Conservation (phyloP, 1,140 invertebrate genomes). For the Idris sp. region DNA sequence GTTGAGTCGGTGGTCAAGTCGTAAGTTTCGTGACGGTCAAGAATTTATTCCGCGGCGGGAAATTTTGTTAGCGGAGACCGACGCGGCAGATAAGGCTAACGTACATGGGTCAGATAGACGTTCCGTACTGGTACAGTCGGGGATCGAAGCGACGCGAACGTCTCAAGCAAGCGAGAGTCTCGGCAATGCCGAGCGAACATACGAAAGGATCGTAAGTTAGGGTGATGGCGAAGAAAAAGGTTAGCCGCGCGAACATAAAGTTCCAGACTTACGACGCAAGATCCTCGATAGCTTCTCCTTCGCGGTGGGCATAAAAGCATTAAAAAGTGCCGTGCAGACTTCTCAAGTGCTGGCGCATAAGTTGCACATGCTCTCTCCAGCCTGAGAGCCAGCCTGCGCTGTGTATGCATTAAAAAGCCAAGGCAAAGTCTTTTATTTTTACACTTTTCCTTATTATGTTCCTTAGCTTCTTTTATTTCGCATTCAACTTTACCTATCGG, state of each 20-base stretch:
- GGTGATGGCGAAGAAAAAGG: slow-evolving; percentile 70
- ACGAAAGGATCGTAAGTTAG: slow-evolving; percentile 78
- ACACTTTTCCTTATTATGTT: slow-evolving; percentile 44
- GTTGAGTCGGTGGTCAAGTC: slow-evolving; percentile 61
- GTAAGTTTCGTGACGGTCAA: slow-evolving; percentile 63
- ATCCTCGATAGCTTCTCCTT: slow-evolving; percentile 78
- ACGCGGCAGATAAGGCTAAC: slow-evolving; percentile 62
- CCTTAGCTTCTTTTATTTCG: slow-evolving; percentile 27
- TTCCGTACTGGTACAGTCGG: slow-evolving; percentile 49
- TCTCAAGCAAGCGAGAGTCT: slow-evolving; percentile 73
- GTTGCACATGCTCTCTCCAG: slow-evolving; percentile 42
- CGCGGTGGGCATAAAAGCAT: slow-evolving; percentile 78
- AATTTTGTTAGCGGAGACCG: slow-evolving; percentile 64
- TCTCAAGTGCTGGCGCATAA: slow-evolving; percentile 55
- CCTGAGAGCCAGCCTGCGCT: slow-evolving; percentile 27
- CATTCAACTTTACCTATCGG: slow-evolving; percentile 16
- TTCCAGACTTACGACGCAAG: slow-evolving; percentile 79
- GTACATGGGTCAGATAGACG: slow-evolving; percentile 61
- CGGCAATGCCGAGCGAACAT: slow-evolving; percentile 65
- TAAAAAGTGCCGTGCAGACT: slow-evolving; percentile 60
- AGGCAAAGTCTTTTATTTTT: slow-evolving; percentile 47
- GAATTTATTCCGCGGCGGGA: slow-evolving; percentile 64
- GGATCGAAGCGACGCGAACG: slow-evolving; percentile 72
- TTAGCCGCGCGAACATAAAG: slow-evolving; percentile 77
- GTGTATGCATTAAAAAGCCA: slow-evolving; percentile 47